A percentile compares a stretch with the other conserved stretches of the same genome.
These are phyloP conservation scores for Aphrophora alni DNA, from an alignment of 2,888 invertebrate species.

Conservation along the genomic window DNA sequence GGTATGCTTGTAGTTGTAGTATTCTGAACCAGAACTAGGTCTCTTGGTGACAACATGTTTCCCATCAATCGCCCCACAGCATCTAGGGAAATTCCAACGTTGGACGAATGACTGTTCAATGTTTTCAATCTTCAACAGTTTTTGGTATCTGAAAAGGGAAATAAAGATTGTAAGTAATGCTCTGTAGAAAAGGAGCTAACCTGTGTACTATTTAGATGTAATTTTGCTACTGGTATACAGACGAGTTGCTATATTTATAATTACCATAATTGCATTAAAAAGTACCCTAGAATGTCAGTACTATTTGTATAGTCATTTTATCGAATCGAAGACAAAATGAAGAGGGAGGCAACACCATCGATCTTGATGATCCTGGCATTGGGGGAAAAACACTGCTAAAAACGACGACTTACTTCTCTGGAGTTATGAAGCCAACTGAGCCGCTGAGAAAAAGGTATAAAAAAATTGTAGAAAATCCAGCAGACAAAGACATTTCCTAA, in stretches of 20 bases:
- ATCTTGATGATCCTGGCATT: background rate
- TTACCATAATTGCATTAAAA: no score
- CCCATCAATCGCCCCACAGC: constrained; percentile 30
- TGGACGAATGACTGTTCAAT: no score
- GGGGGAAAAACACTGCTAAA: background rate
- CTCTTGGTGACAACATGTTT: constrained; percentile 30
- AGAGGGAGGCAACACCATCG: background rate
- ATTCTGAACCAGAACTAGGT: constrained; percentile 27
- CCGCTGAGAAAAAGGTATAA: constrained; percentile 38
- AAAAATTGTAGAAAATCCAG: constrained; percentile 38
- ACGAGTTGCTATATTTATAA: no score
- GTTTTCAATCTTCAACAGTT: no score
- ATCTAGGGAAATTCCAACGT: constrained; percentile 32
- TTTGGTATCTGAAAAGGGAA: no score
- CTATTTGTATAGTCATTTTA: no score
- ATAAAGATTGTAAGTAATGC: no score
- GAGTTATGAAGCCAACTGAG: constrained; percentile 39
- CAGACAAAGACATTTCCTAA: constrained; percentile 38
- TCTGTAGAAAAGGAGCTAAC: no score
- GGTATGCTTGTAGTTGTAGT: constrained; percentile 30
- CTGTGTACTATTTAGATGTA: no score
- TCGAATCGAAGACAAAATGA: background rate
- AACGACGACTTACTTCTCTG: background rate
- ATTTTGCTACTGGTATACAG: no score
- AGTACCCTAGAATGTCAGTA: no score